Conservation (phyloP, 2,888 invertebrate species). For the Temnothorax ravouxi region DNA sequence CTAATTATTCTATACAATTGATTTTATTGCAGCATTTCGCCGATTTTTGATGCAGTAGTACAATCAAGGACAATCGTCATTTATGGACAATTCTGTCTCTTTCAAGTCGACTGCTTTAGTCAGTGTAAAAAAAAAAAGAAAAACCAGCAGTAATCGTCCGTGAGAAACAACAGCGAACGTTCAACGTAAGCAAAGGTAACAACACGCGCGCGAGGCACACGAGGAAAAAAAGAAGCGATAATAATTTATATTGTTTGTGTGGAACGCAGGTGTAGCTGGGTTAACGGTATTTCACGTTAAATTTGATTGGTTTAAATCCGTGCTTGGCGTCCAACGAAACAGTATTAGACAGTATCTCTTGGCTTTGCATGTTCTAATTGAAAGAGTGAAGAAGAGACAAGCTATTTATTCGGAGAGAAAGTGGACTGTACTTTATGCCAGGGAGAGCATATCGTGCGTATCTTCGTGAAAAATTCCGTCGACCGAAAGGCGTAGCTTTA, state of each 20-base stretch:
- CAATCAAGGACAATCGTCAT: not conserved
- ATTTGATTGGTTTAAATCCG: not conserved
- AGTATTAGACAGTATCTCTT: not conserved
- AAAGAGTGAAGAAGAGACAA: slow-evolving; percentile 19
- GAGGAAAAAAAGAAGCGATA: not conserved
- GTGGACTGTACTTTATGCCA: slow-evolving; percentile 14
- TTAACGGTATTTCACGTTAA: not conserved
- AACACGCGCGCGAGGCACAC: not conserved
- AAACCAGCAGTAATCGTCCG: not conserved
- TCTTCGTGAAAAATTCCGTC: slow-evolving; percentile 10
- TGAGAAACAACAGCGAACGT: not conserved
- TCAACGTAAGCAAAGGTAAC: not conserved
- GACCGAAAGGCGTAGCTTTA: slow-evolving; percentile 8
- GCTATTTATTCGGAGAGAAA: slow-evolving; percentile 42
- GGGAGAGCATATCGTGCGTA: slow-evolving; percentile 34
- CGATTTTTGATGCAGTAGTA: not conserved
- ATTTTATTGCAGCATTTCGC: not conserved
- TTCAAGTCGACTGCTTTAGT: not conserved
- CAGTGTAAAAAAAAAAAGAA: not conserved
- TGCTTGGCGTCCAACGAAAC: not conserved
- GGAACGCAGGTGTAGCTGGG: not conserved
- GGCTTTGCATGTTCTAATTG: slow-evolving; percentile 18
- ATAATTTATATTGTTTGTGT: not conserved
- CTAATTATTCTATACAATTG: not conserved
- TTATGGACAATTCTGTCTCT: not conserved